Evolutionary conservation across 1,140 invertebrate genomes (phyloP).

Genomic region (Lepeophtheirus salmonis): DNA sequence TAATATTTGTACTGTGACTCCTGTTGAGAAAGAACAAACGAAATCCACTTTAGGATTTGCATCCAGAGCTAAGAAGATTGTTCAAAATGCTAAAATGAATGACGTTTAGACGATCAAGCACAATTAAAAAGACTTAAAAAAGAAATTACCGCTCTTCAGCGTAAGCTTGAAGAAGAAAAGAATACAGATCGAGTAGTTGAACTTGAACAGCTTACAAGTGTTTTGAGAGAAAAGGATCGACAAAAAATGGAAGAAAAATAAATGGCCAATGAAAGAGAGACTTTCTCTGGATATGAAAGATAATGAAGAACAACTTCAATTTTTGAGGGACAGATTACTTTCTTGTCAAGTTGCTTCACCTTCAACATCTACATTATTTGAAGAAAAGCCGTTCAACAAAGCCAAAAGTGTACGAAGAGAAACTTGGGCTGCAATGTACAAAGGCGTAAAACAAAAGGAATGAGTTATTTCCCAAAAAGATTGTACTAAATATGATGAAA

Average conservation of each 20-base stretch:
- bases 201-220: background rate
- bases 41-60: slow-evolving; percentile 45
- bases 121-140: background rate
- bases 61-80: slow-evolving; percentile 27
- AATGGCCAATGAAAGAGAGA: too few relatives aligned
- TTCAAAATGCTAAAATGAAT: slow-evolving; percentile 43
- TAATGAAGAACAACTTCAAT: background rate
- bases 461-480: background rate
- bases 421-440: background rate
- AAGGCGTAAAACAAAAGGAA: background rate
- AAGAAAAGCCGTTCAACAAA: background rate
- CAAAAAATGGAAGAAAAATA: background rate
- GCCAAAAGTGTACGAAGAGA: background rate
- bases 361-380: too few relatives aligned
- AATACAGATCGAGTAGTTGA: background rate
- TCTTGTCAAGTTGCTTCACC: too few relatives aligned
- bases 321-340: background rate
- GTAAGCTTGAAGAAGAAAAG: background rate
- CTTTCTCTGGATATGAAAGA: background rate
- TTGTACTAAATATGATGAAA: too few relatives aligned
- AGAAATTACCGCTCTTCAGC: background rate
- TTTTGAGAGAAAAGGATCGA: background rate
- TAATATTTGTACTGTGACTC: slow-evolving; percentile 63
- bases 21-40: slow-evolving; percentile 49
- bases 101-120: slow-evolving; percentile 30